Evolutionary conservation across 2,797 vertebrate species (phyloP).

Genomic region (Arvicola amphibius): DNA sequence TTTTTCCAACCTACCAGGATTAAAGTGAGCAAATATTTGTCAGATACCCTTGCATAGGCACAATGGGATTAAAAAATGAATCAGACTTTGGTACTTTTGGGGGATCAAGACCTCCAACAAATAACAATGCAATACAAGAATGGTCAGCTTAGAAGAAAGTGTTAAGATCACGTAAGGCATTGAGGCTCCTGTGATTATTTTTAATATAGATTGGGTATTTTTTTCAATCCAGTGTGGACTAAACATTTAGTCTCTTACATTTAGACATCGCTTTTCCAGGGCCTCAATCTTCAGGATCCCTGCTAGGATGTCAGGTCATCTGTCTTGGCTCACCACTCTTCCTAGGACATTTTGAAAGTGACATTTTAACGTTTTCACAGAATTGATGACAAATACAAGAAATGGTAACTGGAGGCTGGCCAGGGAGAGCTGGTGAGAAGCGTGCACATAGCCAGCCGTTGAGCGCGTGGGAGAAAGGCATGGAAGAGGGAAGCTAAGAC

Average conservation of each 20-base stretch:
- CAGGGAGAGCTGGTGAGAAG: not conserved
- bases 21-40: not conserved
- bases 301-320: not conserved
- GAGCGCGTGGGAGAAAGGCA: not conserved
- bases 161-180: not conserved
- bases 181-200: not conserved
- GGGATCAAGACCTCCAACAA: not conserved
- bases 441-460: accelerated
- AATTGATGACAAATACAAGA: conserved; percentile 1
- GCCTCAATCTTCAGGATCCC: not conserved
- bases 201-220: not conserved
- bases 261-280: not conserved
- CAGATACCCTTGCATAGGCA: not conserved
- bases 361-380: conserved; percentile 27
- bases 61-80: not conserved
- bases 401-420: conserved; percentile 21
- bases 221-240: not conserved
- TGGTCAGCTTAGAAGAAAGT: not conserved
- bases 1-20: not conserved
- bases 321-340: not conserved
- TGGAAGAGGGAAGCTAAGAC: conserved; percentile 60
- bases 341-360: not conserved
- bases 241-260: not conserved
- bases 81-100: not conserved
- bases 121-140: not conserved